These are phyloP conservation scores for Rhinoptilus africanus DNA, from an alignment of 2,113 vertebrate genomes.

Conservation along the genomic window DNA sequence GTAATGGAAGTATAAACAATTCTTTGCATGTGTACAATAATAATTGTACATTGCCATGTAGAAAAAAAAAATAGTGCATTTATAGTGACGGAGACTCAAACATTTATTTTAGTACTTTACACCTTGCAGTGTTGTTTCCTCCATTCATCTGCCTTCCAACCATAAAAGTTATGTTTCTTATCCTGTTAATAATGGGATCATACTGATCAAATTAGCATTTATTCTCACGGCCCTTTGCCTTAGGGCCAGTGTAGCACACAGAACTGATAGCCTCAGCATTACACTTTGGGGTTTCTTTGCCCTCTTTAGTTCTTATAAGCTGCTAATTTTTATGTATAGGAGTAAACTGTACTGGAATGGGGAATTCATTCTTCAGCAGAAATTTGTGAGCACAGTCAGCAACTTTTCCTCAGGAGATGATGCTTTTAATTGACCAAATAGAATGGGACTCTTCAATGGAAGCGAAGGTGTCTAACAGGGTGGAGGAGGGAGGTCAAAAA, in stretches of 20 bases:
- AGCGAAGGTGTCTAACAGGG: neutral
- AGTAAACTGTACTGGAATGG: neutral
- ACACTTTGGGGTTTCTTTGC: neutral
- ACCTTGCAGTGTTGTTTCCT: neutral
- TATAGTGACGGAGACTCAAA: neutral
- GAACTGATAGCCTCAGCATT: neutral
- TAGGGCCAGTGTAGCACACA: neutral
- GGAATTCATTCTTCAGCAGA: neutral
- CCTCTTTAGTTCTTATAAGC: neutral
- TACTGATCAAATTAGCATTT: neutral
- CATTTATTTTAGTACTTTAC: neutral
- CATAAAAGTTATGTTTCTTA: neutral
- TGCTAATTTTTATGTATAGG: neutral
- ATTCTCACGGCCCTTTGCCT: neutral
- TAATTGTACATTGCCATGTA: neutral
- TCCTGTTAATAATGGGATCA: neutral
- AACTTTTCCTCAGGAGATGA: neutral
- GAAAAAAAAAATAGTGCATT: neutral
- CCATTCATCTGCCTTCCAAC: neutral
- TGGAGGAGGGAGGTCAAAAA: neutral
- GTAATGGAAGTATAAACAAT: neutral
- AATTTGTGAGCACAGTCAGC: neutral
- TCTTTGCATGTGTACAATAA: neutral
- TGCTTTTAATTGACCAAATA: neutral
- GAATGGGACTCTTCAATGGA: neutral